Base-by-base conservation (phyloP, 2,888 invertebrate genomes). In the Gandaritis pyraliata region DNA sequence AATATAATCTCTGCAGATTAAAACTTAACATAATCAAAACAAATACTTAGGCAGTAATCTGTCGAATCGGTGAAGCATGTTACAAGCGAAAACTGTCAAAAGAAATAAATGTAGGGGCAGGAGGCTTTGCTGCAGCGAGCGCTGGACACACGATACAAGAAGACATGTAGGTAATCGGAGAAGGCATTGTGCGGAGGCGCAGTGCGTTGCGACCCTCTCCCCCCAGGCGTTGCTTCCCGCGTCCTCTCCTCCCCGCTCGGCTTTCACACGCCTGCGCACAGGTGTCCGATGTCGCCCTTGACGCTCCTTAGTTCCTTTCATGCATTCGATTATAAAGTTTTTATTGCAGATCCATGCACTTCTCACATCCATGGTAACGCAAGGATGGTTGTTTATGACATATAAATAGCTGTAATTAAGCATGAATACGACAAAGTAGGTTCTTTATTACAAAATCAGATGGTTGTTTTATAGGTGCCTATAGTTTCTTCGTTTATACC, bases 241-340 rank as follows among this genome's bases (percentile, higher is more conserved):
- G n/a, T n/a, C n/a, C n/a, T 66, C 66, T 64, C 72, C 61, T 68
- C 71, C 71, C 71, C 70, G 71, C 70, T 67, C 66, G 76, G 85
- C 89, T 90, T 88, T 90, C 90, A 90, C 90, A 90, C 88, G 87
- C 86, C 85, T 82, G 88, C 87, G 86, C 88, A 86, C 90, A 89
- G 90, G 91, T 92, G 89, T 92, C 88, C 80, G 82, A 73, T 92
- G 81, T 89, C 90, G 90, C 90, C 91, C 90, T 91, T 91, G 90
- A 88, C 84, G 86, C 75, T 80, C 74, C 82, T 85, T 86, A 86
- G 82, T 85, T 83, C 84, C 83, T 80, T 76, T 77, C 77, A 75
- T 77, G 78, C 80, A 69, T 58, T 61, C 18, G 18, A 48, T 29
- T 51, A 16, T 33, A 36, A 6, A 16, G 39, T 50, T 49, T 38